Base-by-base conservation (phyloP, 2,113 vertebrate species). In the Dromaius novaehollandiae region DNA sequence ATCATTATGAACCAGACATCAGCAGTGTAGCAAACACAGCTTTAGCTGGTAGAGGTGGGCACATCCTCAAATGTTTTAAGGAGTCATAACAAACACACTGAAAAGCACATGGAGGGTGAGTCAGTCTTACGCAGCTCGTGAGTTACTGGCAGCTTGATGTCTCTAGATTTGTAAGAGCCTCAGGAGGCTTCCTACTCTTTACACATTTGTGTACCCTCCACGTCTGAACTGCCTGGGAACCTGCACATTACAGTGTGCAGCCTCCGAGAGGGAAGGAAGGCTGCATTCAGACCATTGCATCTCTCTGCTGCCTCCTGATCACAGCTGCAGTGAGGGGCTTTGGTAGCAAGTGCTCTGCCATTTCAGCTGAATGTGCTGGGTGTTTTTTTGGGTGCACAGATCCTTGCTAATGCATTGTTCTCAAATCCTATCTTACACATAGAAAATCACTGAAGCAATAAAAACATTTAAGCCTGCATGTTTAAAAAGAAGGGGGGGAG, bases 371-470 rank as follows among this genome's bases (percentile, higher is more conserved):
- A 80, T 50, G 42, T 73, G 38, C 7, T 0, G 70, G 66, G 36
- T 78, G 73, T 61, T 42, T 80, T 80, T 94, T 93, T 42, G 58
- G 78, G 56, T 82, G 82, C 78, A 60, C 4, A 86, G 61, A 83
- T 95, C 76, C 58, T 95, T 94, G 68, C 85, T 92, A 83, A 77
- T 46, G 83, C 76, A 88, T 96, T 97, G 90, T 96, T 93, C 81
- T 89, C 88, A 80, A 89, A 91, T 90, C 84, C 92, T 79, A 70
- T 95, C 93, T 94, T 95, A 60, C 77, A 68, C 73, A 95, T 65
- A 90, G 85, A 93, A 96, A 94, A 91, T 87, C 95, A 96, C 83
- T 96, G 96, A 95, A 96, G 95, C 94, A 96, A 95, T 91, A 93
- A 94, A 87, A 95, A 86, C 89, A 50, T 96, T 91, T 92, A 95